Conservation (phyloP, 2,797 vertebrate genomes). For the Chiloscyllium punctatum region DNA sequence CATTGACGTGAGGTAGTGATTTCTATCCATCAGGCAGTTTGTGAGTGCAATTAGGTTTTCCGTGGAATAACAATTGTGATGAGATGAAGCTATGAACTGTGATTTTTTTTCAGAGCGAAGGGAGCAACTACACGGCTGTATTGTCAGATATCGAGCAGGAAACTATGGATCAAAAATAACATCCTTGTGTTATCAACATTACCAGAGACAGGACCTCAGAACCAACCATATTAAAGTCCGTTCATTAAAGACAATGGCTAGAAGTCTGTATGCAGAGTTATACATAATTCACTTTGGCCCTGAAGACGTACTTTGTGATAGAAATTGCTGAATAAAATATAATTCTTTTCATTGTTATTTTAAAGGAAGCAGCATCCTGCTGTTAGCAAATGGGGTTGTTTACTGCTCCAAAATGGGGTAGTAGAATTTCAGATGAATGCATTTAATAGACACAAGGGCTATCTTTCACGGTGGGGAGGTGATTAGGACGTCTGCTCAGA, state of each 20-base stretch:
- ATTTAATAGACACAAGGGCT: neutral
- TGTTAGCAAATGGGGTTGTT: neutral
- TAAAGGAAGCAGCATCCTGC: neutral
- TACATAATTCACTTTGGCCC: neutral
- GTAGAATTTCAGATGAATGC: neutral
- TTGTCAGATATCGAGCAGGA: neutral
- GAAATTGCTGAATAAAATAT: neutral
- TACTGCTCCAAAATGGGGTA: neutral
- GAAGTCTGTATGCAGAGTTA: neutral
- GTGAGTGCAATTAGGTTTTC: neutral
- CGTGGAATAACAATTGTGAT: neutral
- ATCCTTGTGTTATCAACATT: neutral
- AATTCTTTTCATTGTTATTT: neutral
- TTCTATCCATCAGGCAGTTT: neutral
- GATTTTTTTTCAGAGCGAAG: neutral
- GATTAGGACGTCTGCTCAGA: too few species aligned
- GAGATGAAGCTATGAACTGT: neutral
- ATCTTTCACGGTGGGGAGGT: too few species aligned
- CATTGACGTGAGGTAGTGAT: neutral
- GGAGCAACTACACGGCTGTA: neutral
- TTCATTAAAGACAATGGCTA: neutral
- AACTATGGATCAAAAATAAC: neutral
- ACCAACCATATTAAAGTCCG: neutral
- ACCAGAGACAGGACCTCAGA: neutral
- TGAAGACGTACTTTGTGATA: neutral